Evolutionary conservation across 30 jellyfish, hydroid and myxozoan species (phyloP), one percentile per base, ranked within the genome.

Genomic region (Aurelia sp.): DNA sequence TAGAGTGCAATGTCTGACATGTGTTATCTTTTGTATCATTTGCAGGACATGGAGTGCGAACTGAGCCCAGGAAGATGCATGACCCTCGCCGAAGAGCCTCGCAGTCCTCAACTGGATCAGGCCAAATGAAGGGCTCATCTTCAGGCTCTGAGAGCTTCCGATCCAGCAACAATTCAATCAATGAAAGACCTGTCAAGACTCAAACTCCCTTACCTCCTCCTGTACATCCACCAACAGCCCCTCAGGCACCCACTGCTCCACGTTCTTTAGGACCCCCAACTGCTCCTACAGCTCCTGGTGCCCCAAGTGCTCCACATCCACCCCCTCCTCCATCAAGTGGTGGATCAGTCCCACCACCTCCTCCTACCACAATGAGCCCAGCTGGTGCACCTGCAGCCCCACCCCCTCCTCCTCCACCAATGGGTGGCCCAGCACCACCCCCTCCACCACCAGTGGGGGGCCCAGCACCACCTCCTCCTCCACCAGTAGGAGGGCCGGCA

Each of bases 41-140:
- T 60, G 31, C 75, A 92, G 98, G 98, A 4, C 98, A 93, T 79
- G 98, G 98, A 44, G 97, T 93, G 19, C 80, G 92, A 41, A 88
- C 96, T 9, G 96, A 78, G 31, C 90, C 93, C 53, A 44, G 55
- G 15, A 73, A 57, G 76, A 64, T 11, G 19, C 65, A 59, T 71
- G 69, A 12, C 47, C 15, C 24, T n/a, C 78, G 15, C 30, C 65
- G 98, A 18, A 89, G 97, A 44, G 81, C 85, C 10, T 93, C 98
- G 16, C 72, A 87, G 20, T 82, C 98, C 11, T 93, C 98, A 4
- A 89, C 97, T 13, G 87, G 78, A 27, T 88, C 98, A 3, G 97
- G 95, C 7, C 86, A 90, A 63, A 62, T 77, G 38, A 89, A 85
- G 50, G 96, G 91, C 40, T 77, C 81, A 48, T 67, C 38, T 22